Conservation (phyloP, 2,113 vertebrate species). For the Stigmatopora nigra region DNA sequence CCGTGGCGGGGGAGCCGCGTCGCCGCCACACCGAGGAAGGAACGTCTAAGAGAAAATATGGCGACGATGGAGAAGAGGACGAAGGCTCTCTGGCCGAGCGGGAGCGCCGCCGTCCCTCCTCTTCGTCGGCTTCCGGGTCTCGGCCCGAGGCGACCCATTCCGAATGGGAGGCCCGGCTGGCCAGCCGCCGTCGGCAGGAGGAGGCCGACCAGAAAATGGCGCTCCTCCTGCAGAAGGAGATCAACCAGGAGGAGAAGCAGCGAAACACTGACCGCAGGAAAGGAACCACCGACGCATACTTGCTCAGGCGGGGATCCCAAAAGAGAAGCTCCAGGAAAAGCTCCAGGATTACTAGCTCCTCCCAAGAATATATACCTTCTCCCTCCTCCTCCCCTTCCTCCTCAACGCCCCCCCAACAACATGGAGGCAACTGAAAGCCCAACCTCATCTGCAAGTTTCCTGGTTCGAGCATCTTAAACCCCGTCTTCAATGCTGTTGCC, state of each 20-base stretch:
- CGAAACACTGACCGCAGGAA: conserved; percentile 70
- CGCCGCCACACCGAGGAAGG: neutral
- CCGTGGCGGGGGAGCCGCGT: neutral
- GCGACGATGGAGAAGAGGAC: conserved; percentile 8
- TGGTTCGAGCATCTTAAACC: conserved; percentile 36
- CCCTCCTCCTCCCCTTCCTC: neutral
- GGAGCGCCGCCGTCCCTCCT: neutral
- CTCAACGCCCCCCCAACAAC: neutral
- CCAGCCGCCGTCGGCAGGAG: conserved; percentile 75
- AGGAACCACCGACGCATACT: conserved; percentile 78
- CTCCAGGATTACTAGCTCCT: neutral
- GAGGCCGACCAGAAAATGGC: conserved; percentile 82
- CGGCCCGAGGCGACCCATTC: conserved; percentile 36
- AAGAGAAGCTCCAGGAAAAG: neutral
- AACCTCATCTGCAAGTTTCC: conserved; percentile 61
- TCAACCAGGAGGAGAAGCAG: conserved; percentile 67
- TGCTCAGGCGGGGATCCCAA: conserved; percentile 55
- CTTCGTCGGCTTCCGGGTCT: neutral
- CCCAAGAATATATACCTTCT: neutral
- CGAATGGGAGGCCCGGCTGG: conserved; percentile 68
- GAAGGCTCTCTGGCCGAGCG: conserved; percentile 9
- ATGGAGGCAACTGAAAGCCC: conserved; percentile 43
- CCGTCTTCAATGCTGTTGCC: too few species aligned
- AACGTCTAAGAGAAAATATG: conserved; percentile 50
- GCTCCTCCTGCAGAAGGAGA: conserved; percentile 75